Base-by-base conservation (phyloP, 2,888 invertebrate species). In the Agrochola circellaris region DNA sequence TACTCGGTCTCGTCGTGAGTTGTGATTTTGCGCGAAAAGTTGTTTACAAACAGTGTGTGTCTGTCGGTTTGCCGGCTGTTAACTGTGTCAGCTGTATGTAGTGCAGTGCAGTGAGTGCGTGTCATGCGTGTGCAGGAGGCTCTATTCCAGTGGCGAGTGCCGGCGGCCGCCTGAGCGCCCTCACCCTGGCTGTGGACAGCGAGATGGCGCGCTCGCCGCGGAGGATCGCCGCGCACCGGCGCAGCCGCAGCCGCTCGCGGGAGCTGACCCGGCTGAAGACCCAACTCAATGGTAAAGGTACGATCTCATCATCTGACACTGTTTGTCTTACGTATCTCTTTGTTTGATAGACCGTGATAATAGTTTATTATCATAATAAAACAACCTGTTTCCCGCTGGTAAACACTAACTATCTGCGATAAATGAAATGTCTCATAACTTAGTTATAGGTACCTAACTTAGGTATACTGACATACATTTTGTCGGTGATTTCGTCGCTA, bases 141-240 rank as follows among this genome's bases (percentile, higher is more conserved):
- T 67, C 67, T 48, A 84, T 87, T 86, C 58, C 45, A 34, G 79
- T 61, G 42, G 38, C 26, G 61, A 2, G 81, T 54, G 75, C n/a
- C 66, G 42, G 54, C 72, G 75, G 79, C 77, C 84, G 85, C 88
- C 86, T 81, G 86, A 42, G 38, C 51, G 13, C 68, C n/a, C 71
- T 68, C 73, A 58, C 58, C 34, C 81, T 75, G 79, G 79, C 79
- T 66, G 79, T 75, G 79, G 83, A 82, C 67, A 88, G 68, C 78
- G 84, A 67, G 74, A 96, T 96, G 96, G 96, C 96, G 83, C 94
- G 96, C 51, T 96, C 96, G 34, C 96, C 96, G 82, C 91, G 96
- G 76, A 91, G 95, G 90, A 92, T 95, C 68, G 89, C 95, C 15
- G 93, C 94, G 26, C 94, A 94, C 75, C 91, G 96, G 77, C 89